phyloP scores from a whole-genome alignment of 1,140 invertebrate genomes.

The Nephotettix cincticeps region DNA sequence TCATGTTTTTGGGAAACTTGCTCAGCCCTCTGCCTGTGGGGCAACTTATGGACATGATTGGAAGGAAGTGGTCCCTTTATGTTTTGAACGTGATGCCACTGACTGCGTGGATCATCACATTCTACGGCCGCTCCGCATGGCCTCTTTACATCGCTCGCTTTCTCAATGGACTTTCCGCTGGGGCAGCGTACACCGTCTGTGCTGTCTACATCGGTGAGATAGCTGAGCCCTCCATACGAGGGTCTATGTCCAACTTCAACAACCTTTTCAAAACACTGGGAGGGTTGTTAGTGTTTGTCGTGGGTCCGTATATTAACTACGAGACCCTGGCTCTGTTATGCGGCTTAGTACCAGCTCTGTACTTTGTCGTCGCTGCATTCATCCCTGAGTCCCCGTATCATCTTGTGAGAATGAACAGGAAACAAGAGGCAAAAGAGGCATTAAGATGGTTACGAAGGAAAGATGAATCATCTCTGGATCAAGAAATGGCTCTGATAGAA shows the following conservation, averaged over 20 bases:
- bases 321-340: slow-evolving; percentile 62
- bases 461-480: slow-evolving; percentile 38
- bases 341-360: slow-evolving; percentile 58
- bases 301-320: slow-evolving; percentile 75
- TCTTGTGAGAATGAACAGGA: slow-evolving; percentile 58
- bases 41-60: slow-evolving; percentile 68
- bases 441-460: slow-evolving; percentile 61
- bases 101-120: slow-evolving; percentile 55
- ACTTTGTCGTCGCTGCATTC: slow-evolving; percentile 64
- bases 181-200: slow-evolving; percentile 70
- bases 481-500: slow-evolving; percentile 33
- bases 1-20: slow-evolving; percentile 35
- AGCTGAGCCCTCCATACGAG: slow-evolving; percentile 44
- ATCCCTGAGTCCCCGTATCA: slow-evolving; percentile 84
- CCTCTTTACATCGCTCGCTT: slow-evolving; percentile 33
- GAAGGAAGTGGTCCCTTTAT: slow-evolving; percentile 68
- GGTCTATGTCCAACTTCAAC: slow-evolving; percentile 66
- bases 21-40: slow-evolving; percentile 40
- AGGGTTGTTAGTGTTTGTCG: slow-evolving; percentile 66
- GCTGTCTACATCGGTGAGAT: slow-evolving; percentile 89
- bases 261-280: slow-evolving; percentile 77
- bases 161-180: slow-evolving; percentile 55
- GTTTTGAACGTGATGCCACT: slow-evolving; percentile 58
- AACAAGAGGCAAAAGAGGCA: slow-evolving; percentile 60
- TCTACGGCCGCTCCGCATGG: slow-evolving; percentile 2